Evolutionary conservation across 2,113 vertebrate genomes (phyloP).

Genomic region (Siphamia tubifer): DNA sequence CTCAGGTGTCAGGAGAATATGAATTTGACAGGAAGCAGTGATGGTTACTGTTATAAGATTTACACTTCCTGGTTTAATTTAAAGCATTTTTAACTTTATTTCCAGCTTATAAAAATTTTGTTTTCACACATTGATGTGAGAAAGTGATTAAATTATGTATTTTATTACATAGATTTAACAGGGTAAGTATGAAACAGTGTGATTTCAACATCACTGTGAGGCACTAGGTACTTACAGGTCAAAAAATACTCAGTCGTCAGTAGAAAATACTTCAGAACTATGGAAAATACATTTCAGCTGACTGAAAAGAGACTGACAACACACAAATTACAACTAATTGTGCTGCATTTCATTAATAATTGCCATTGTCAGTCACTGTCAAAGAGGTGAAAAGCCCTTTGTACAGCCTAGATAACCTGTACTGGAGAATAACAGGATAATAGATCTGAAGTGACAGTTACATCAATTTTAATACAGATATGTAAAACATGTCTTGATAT

Average conservation of each 20-base stretch:
- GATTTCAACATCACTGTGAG: background rate
- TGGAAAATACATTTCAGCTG: background rate
- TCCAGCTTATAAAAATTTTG: no score
- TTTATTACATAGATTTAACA: no score
- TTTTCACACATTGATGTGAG: no score
- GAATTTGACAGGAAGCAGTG: no score
- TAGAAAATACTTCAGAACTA: background rate
- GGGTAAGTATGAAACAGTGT: no score
- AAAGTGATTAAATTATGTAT: no score
- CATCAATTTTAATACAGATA: no score
- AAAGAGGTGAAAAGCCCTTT: slow-evolving; percentile 5
- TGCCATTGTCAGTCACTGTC: slow-evolving; percentile 10
- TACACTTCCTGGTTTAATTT: no score
- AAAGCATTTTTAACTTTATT: no score
- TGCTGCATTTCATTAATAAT: slow-evolving; percentile 35
- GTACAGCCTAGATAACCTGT: background rate
- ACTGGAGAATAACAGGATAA: slow-evolving; percentile 17
- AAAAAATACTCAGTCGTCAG: slow-evolving; percentile 5
- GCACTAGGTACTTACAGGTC: background rate
- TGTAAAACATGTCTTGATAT: background rate
- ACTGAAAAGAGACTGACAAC: slow-evolving; percentile 22
- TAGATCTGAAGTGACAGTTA: slow-evolving; percentile 10
- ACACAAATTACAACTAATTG: slow-evolving; percentile 26
- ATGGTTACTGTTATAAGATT: no score
- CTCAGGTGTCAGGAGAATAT: no score